Base-by-base conservation (phyloP, 2,797 vertebrate species). In the Peromyscus eremicus region DNA sequence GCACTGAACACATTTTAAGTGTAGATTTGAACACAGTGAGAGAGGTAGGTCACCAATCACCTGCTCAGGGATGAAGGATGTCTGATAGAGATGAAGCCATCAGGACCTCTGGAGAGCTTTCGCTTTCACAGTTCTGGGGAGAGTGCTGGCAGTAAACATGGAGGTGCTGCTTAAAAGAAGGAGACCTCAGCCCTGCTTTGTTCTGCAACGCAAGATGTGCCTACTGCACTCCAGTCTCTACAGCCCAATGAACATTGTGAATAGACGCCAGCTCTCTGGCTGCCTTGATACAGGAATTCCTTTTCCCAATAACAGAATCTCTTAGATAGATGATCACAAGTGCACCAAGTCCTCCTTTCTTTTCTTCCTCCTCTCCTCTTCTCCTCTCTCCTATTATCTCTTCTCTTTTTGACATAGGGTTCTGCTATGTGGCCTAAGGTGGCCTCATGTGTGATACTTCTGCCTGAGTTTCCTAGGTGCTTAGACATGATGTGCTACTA, bases 401-500 rank as follows among this genome's bases (percentile, higher is more conserved):
- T 46, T 62, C 4, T 82, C 32, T 88, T 32, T 8, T 88, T 43
- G 37, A 23, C 25, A 60, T 4, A 21, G 12, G 17, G 27, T 62
- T 57, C 29, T 76, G 3, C 7, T 43, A 27, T 77, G 21, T n/a
- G 32, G 7, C 40, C 34, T 9, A 79, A 14, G 32, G 12, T 27
- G 4, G 13, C 21, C 29, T 27, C 11, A 43, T 10, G 10, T 62
- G 57, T 16, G 34, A 73, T 57, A 16, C 29, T 64, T 62, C 4
- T 64, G 32, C 17, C 27, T 4, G 0, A 77, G 4, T 12, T 76
- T 76, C 2, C 11, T 13, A 3, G 13, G 40, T 64, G n/a, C 40
- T 34, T 19, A 25, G 11, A 17, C 14, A 76, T 2, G 0, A 1
- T 37, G 14, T 40, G 5, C 3, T 3, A 27, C 25, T 29, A 3